Evolutionary conservation across 2,113 vertebrate species (phyloP).

Genomic region (Charadrius vociferus): DNA sequence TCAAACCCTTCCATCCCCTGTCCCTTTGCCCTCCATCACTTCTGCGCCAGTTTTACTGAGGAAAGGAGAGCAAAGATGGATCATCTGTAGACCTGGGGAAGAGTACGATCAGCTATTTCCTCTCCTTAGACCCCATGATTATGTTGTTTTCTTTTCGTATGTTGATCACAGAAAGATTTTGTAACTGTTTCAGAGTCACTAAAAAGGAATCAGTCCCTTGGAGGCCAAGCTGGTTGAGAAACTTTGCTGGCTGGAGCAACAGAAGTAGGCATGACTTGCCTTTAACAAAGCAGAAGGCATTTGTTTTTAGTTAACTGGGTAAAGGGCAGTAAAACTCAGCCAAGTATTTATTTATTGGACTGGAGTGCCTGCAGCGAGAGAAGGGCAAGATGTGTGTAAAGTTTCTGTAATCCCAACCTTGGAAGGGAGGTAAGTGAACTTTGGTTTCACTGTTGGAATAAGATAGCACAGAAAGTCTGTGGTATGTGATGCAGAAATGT

Average conservation of each 20-base stretch:
- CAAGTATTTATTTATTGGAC: conserved; percentile 31
- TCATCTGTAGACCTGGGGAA: not conserved
- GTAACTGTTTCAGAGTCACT: not conserved
- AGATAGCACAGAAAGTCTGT: not conserved
- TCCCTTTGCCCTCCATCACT: not conserved
- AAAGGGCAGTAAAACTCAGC: not conserved
- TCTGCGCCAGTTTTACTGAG: not conserved
- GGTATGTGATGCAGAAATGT: not conserved
- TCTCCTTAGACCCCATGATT: not conserved
- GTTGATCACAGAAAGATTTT: not conserved
- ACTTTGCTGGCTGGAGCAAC: not conserved
- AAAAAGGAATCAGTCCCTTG: not conserved
- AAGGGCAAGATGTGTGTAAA: not conserved
- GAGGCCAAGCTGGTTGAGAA: conserved; percentile 23
- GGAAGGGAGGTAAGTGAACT: not conserved
- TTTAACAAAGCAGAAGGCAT: conserved; percentile 19
- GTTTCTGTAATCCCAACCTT: not conserved
- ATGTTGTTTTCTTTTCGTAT: not conserved
- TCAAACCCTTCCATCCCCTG: not conserved
- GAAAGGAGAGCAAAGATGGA: not conserved
- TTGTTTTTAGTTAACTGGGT: conserved; percentile 44
- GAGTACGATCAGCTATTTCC: not conserved
- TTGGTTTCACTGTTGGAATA: not conserved
- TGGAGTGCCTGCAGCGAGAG: not conserved
- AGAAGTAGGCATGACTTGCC: conserved; percentile 10